These are phyloP conservation scores for Elmis aenea DNA, from an alignment of 2,888 invertebrate genomes.

Conservation along the genomic window DNA sequence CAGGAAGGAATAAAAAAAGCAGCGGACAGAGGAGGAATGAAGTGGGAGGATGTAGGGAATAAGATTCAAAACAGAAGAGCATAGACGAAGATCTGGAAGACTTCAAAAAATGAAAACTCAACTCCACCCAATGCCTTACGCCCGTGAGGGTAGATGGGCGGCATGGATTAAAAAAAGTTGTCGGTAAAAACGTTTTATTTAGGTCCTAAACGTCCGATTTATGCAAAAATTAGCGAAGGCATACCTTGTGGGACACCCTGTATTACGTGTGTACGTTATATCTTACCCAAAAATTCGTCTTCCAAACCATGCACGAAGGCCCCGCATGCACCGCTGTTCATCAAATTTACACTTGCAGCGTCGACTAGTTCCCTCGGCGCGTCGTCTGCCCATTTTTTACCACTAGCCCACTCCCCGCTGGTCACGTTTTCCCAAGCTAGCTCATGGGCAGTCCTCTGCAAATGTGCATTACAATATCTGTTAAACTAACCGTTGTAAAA, in stretches of 20 bases:
- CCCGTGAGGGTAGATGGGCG: too few relatives aligned
- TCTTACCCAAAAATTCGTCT: slow-evolving; percentile 85
- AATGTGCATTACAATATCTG: slow-evolving; percentile 16
- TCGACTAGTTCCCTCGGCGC: slow-evolving; percentile 70
- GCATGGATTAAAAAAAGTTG: slow-evolving; percentile 8
- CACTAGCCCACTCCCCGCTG: slow-evolving; percentile 87
- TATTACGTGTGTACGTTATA: slow-evolving; percentile 2
- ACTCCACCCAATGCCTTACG: too few relatives aligned
- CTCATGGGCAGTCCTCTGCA: slow-evolving; percentile 79
- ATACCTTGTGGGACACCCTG: too few relatives aligned
- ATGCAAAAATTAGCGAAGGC: too few relatives aligned
- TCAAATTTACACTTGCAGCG: slow-evolving; percentile 70
- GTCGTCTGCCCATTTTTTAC: slow-evolving; percentile 85
- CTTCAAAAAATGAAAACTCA: too few relatives aligned
- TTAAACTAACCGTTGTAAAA: slow-evolving; percentile 5
- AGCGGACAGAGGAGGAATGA: too few relatives aligned
- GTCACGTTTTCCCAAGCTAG: slow-evolving; percentile 76
- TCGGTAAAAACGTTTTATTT: too few relatives aligned
- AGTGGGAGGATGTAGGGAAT: too few relatives aligned
- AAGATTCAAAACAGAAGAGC: too few relatives aligned
- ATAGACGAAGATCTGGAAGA: too few relatives aligned
- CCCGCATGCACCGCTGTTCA: slow-evolving; percentile 93
- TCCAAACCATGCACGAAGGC: slow-evolving; percentile 97
- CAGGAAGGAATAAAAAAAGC: too few relatives aligned
- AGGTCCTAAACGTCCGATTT: too few relatives aligned